A percentile compares a stretch with the other conserved stretches of the same genome.
Conservation (phyloP, 2,113 vertebrate species). For the Ahaetulla prasina region DNA sequence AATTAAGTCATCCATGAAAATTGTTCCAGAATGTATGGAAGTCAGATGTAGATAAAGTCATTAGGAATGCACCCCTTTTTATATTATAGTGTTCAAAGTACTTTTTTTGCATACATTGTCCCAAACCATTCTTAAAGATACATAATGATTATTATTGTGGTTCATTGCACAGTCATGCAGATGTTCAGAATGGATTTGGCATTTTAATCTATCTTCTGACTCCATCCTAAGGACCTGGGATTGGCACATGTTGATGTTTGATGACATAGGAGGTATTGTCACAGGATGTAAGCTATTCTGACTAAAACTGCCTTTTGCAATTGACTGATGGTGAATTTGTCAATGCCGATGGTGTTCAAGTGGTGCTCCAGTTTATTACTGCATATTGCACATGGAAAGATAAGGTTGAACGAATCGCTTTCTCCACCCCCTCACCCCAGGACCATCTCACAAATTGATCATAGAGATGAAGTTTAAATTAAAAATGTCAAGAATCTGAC, state of each 20-base stretch:
- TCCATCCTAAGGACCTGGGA: neutral
- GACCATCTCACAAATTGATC: neutral
- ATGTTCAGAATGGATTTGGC: neutral
- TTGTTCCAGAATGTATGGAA: neutral
- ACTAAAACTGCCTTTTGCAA: neutral
- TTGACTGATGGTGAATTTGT: neutral
- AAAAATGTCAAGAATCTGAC: neutral
- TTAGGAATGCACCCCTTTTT: neutral
- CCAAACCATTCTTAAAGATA: neutral
- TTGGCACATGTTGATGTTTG: neutral
- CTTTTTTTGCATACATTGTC: neutral
- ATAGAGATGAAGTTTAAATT: neutral
- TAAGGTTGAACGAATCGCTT: neutral
- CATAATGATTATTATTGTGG: neutral
- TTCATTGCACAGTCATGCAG: neutral
- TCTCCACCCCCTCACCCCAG: no score
- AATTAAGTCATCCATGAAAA: constrained; percentile 30
- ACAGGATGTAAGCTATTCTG: neutral
- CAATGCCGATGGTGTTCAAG: neutral
- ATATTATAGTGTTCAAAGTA: neutral
- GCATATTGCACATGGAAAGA: neutral
- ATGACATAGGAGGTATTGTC: neutral
- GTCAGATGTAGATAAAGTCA: neutral
- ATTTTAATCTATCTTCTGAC: neutral
- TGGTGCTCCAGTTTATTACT: neutral